Evolutionary conservation across 2,888 invertebrate species (phyloP), one percentile per base, ranked within the genome.

Genomic region (Melanophora roralis): DNA sequence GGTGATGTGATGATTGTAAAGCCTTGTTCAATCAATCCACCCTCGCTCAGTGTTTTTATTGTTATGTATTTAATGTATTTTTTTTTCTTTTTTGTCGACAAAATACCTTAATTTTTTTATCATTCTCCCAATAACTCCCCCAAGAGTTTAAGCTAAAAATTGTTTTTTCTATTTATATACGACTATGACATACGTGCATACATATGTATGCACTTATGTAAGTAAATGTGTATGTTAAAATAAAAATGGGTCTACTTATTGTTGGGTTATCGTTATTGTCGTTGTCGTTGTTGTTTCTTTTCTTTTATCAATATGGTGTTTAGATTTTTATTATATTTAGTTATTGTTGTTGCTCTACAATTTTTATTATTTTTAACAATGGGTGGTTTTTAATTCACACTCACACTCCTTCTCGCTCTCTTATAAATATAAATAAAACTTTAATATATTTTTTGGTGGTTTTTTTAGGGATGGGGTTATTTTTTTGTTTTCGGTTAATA

Each of bases 351-450:
- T 74, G 55, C 51, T 12, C 36, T 27, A 32, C 47, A 65, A 64
- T 75, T 79, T 80, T 73, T 68, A 80, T 80, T 80, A 80, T 80
- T 80, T 80, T 80, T 80, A 76, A 76, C 80, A 73, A 80, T 80
- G 80, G 80, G 80, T 80, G 80, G 80, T 80, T 80, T 75, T 80
- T 76, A 80, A 80, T 76, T 76, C 32, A 65, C 76, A 64, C 80
- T 60, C 65, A 65, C 69, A 45, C 14, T 27, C 14, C 49, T 51
- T 36, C 43, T 55, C 57, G 16, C 73, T 14, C 68, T 14, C 43
- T 14, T 14, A 6, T 14, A 43, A 14, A 5, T 14, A 43, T 6
- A 38, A 12, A 40, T 16, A 27, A 27, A 59, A 16, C 3, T 27
- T 3, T 27, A 27, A 49, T 21, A 53, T 75, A 51, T 67, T 64